phyloP scores from a whole-genome alignment of 2,888 invertebrate species.

The Autographa gamma region DNA sequence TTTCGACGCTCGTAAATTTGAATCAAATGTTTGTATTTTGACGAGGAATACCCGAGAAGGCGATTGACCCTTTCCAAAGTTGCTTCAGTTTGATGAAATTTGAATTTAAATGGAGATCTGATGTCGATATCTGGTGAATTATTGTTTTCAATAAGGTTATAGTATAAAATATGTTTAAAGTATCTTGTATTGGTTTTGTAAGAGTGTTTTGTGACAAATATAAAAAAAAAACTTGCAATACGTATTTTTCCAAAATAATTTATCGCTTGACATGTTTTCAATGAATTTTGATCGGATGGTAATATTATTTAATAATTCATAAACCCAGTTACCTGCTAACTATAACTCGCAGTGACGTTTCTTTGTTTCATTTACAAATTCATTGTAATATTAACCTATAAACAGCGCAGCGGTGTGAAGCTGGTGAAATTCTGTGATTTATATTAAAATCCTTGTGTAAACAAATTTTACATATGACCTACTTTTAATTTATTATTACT shows the following conservation, averaged over 20 bases:
- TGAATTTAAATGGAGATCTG: constrained; percentile 44
- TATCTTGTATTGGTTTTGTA: neutral
- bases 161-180: neutral
- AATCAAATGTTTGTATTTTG: constrained; percentile 68
- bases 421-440: neutral
- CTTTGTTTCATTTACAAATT: constrained; percentile 28
- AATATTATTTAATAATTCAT: constrained; percentile 49
- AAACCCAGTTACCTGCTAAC: constrained; percentile 24
- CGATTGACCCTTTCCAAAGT: constrained; percentile 73
- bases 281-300: constrained; percentile 37
- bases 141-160: neutral
- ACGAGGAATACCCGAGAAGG: constrained; percentile 59
- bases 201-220: constrained; percentile 3
- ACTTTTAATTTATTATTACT: constrained; percentile 16
- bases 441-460: constrained; percentile 2
- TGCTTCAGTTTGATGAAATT: constrained; percentile 42
- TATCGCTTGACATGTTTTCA: constrained; percentile 9
- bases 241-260: constrained; percentile 23
- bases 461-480: neutral
- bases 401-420: constrained; percentile 19
- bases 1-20: constrained; percentile 71
- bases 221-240: neutral
- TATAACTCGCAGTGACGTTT: constrained; percentile 18
- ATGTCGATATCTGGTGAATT: constrained; percentile 33
- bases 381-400: constrained; percentile 40